Evolutionary conservation across 2,888 invertebrate genomes (phyloP).

Genomic region (Spodoptera littoralis): DNA sequence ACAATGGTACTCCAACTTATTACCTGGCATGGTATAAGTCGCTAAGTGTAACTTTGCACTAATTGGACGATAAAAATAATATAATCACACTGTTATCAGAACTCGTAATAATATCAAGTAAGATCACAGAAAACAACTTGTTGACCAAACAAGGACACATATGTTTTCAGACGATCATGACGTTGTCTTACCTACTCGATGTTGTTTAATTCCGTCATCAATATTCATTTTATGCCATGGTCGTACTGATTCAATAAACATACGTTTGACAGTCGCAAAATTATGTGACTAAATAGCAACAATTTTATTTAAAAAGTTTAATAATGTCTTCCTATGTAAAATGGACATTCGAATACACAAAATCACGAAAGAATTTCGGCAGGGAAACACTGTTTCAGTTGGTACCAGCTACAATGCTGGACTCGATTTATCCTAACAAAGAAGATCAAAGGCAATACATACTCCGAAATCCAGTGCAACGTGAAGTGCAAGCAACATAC

Average conservation of each 20-base stretch:
- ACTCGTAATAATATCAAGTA: constrained; percentile 26
- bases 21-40: too few species aligned
- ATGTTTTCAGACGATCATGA: constrained; percentile 70
- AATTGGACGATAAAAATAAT: neutral
- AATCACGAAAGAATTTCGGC: constrained; percentile 84
- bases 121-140: constrained; percentile 51
- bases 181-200: constrained; percentile 62
- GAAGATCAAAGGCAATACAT: constrained; percentile 79
- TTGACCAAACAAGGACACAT: constrained; percentile 77
- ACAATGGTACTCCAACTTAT: too few species aligned
- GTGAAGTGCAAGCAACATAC: constrained; percentile 82
- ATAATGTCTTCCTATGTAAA: constrained; percentile 71
- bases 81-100: constrained; percentile 13
- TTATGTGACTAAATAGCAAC: constrained; percentile 33
- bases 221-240: constrained; percentile 68
- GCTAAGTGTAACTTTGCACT: too few species aligned
- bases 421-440: constrained; percentile 78
- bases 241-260: constrained; percentile 73
- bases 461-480: constrained; percentile 86
- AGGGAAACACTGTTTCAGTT: constrained; percentile 83
- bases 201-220: constrained; percentile 67
- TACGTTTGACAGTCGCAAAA: constrained; percentile 56
- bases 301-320: constrained; percentile 29
- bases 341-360: constrained; percentile 82
- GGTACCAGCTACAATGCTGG: constrained; percentile 77